phyloP scores from a whole-genome alignment of 2,888 invertebrate genomes.

The Altica lythri region DNA sequence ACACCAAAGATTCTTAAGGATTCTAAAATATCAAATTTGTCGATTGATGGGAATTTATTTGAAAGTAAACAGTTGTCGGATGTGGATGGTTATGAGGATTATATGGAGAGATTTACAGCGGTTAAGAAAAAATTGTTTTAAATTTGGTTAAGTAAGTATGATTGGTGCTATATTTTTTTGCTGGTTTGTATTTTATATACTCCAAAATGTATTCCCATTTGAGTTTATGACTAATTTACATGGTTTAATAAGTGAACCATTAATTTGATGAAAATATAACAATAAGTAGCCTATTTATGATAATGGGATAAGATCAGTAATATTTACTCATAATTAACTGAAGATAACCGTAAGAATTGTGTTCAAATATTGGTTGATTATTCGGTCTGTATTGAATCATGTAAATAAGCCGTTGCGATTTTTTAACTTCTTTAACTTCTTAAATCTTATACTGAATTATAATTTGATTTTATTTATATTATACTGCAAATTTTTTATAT shows the following conservation, averaged over 20 bases:
- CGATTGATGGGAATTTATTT: slow-evolving; percentile 93
- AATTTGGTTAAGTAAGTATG: slow-evolving; percentile 38
- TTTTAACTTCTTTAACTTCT: no score
- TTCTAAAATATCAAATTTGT: slow-evolving; percentile 85
- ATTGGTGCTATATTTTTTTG: slow-evolving; percentile 16
- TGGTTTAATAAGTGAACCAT: not conserved
- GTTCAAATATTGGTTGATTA: no score
- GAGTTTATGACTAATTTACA: not conserved
- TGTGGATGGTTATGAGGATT: slow-evolving; percentile 88
- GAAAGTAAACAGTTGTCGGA: slow-evolving; percentile 87
- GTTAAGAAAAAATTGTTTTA: slow-evolving; percentile 95
- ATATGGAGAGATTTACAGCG: slow-evolving; percentile 94
- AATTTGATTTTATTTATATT: no score
- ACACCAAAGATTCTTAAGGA: slow-evolving; percentile 77
- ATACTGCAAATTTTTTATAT: no score
- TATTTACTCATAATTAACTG: no score
- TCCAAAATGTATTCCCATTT: not conserved
- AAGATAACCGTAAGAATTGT: no score
- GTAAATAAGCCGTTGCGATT: no score
- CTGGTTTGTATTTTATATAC: not conserved
- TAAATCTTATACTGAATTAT: no score
- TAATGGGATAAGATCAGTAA: not conserved
- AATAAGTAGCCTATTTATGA: not conserved
- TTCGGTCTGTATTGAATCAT: no score
- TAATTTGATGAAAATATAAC: not conserved